Percentiles rank a stretch among this genome's conserved stretches.
Evolutionary conservation across 2,888 invertebrate genomes (phyloP).

Genomic region (Blomia tropicalis): DNA sequence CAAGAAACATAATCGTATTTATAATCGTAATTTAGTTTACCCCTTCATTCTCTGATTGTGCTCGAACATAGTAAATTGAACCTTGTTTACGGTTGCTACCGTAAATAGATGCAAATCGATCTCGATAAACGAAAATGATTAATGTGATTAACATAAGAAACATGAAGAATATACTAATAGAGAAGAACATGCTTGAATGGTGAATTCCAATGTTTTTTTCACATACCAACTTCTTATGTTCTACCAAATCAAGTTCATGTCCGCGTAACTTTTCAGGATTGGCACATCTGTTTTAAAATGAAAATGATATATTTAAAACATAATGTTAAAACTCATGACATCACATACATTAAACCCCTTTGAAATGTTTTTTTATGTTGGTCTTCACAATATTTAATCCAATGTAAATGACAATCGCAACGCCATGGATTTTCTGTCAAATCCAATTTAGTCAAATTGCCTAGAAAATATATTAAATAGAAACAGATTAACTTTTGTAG

Average conservation of each 20-base stretch:
- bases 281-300: conserved; percentile 16
- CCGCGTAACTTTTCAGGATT: conserved; percentile 7
- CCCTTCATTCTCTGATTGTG: conserved; percentile 17
- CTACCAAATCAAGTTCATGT: conserved; percentile 5
- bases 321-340: background rate
- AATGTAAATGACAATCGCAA: conserved; percentile 27
- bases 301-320: background rate
- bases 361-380: conserved; percentile 11
- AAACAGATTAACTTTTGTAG: background rate
- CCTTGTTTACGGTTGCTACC: conserved; percentile 9
- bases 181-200: conserved; percentile 18
- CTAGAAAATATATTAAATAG: background rate
- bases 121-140: conserved; percentile 17
- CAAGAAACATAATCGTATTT: background rate
- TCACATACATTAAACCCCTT: conserved; percentile 10
- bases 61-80: conserved; percentile 24
- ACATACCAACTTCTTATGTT: background rate
- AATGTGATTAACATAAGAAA: conserved; percentile 5
- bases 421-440: conserved; percentile 28
- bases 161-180: conserved; percentile 19
- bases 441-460: conserved; percentile 24
- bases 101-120: conserved; percentile 5
- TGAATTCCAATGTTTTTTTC: conserved; percentile 12
- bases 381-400: conserved; percentile 25
- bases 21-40: too few species aligned